Base-by-base conservation (phyloP, 2,888 invertebrate species). In the Amphipoea lucens region DNA sequence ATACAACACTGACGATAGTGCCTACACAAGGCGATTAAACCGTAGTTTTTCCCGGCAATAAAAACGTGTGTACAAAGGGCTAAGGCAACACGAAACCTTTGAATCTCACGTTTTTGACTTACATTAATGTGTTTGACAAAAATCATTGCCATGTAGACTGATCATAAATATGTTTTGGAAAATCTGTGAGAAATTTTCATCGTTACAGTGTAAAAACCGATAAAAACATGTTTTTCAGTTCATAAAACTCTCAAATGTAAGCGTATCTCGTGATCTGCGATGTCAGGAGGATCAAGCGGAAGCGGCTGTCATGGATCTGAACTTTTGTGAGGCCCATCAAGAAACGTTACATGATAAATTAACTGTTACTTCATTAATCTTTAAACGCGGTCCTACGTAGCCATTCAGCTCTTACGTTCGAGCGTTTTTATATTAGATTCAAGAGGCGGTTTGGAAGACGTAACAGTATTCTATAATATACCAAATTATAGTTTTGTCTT, bases 341-440 rank as follows among this genome's bases (percentile, higher is more conserved):
- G 84, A 79, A 88, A 76, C 77, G 87, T 79, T 87, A 83, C 88
- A 87, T 90, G 92, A 92, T 91, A 90, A 91, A 92, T 91, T 90
- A 90, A 84, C 77, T 73, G 68, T 66, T 73, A 81, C 80, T 84
- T 88, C 90, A 91, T 91, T 91, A 89, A 91, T 90, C 88, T 85
- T 86, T 83, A 69, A 70, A 81, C 70, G 54, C 79, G 69, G 70
- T 82, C 76, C 71, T 81, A 78, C 67, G 68, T 54, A 54, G 23
- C 60, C 60, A 57, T 85, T 85, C 48, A 57, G 62, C 17, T 57
- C 45, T 70, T 40, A 72, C 42, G 42, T 79, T 45, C 6, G 7
- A 72, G 29, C 51, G 69, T 62, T 48, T 82, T 80, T 60, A 69
- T 72, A 80, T 80, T 73, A 29, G 70, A 29, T 77, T 68, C 23